Evolutionary conservation across 2,888 invertebrate species (phyloP).

Genomic region (Hirudinaria manillensis): DNA sequence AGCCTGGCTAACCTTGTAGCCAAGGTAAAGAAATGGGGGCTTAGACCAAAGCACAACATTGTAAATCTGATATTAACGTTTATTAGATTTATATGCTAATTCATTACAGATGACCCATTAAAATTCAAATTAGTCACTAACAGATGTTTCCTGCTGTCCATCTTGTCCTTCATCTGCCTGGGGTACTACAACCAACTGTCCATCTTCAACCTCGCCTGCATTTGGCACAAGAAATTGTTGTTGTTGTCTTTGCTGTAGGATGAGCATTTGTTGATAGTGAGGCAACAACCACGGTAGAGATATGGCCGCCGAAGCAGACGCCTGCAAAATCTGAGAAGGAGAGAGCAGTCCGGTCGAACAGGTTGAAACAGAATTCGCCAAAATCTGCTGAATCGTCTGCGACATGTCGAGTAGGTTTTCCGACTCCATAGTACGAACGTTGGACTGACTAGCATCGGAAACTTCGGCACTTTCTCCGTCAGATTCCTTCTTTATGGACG

Average conservation of each 20-base stretch:
- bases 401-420: conserved; percentile 31
- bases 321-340: conserved; percentile 31
- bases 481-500: conserved; percentile 21
- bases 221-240: conserved; percentile 23
- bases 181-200: conserved; percentile 30
- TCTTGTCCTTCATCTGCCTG: conserved; percentile 18
- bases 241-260: conserved; percentile 21
- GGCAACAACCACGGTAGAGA: conserved; percentile 27
- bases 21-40: too few species aligned
- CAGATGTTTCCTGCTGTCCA: conserved; percentile 5
- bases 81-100: too few species aligned
- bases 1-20: too few species aligned
- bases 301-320: conserved; percentile 25
- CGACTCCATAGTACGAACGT: conserved; percentile 4
- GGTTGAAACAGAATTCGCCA: conserved; percentile 19
- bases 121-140: neutral
- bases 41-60: too few species aligned
- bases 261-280: conserved; percentile 32
- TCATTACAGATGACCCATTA: neutral
- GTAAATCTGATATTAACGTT: too few species aligned
- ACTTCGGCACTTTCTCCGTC: conserved; percentile 7
- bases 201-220: conserved; percentile 26
- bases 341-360: conserved; percentile 26
- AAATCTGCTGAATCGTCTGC: conserved; percentile 32
- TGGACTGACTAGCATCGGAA: conserved; percentile 1